Percentiles rank a stretch among this genome's conserved stretches.
Conservation (phyloP, 2,113 vertebrate species). For the Mandrillus leucophaeus region DNA sequence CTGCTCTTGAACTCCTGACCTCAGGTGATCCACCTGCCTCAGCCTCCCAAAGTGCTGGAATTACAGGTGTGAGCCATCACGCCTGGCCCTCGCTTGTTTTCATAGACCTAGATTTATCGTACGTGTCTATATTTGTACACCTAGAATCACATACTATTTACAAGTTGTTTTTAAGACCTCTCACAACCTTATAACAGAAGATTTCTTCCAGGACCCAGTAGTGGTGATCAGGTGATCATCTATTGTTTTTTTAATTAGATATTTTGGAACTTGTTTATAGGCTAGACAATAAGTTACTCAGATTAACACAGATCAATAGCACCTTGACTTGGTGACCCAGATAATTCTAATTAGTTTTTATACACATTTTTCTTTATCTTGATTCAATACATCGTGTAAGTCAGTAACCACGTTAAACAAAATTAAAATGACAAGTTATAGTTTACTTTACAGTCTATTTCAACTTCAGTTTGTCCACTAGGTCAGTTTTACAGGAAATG, state of each 20-base stretch:
- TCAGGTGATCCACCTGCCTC: no score
- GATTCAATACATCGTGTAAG: slow-evolving; percentile 80
- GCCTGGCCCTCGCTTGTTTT: not conserved
- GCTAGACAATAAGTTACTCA: slow-evolving; percentile 81
- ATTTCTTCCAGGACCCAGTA: not conserved
- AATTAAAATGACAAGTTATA: slow-evolving; percentile 75
- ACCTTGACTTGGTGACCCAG: slow-evolving; percentile 78
- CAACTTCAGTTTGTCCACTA: slow-evolving; percentile 20
- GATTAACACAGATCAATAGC: slow-evolving; percentile 76
- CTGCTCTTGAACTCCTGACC: no score
- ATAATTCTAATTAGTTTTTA: slow-evolving; percentile 77
- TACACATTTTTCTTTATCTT: slow-evolving; percentile 82
- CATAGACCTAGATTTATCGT: not conserved
- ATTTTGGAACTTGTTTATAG: slow-evolving; percentile 61
- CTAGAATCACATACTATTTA: not conserved
- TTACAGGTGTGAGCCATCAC: no score
- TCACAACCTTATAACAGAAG: not conserved
- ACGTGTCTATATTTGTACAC: not conserved
- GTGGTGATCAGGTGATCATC: not conserved
- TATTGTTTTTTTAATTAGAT: not conserved
- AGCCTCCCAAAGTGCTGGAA: no score
- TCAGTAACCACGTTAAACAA: slow-evolving; percentile 77
- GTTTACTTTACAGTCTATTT: slow-evolving; percentile 54
- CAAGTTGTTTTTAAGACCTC: not conserved
- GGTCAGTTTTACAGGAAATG: slow-evolving; percentile 19